Base-by-base conservation (phyloP, 1,140 invertebrate genomes). In the Hyphantria cunea region DNA sequence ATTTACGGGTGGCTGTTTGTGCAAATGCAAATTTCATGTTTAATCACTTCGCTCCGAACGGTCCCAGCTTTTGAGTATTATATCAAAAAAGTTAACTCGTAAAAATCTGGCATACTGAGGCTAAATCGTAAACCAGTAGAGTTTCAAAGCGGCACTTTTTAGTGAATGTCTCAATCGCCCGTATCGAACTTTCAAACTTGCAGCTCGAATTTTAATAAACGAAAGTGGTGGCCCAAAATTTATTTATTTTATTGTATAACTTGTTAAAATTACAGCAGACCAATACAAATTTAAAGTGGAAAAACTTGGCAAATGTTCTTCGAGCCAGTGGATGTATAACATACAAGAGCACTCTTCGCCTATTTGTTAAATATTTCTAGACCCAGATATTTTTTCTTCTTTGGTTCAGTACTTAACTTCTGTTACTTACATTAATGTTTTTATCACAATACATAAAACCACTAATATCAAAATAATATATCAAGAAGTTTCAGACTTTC, bases 31-130 rank as follows among this genome's bases (percentile, higher is more conserved):
- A 75, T 75, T 75, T 63, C 64, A 54, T 70, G 70, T 78, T 72
- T 72, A 78, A 78, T 74, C 75, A 75, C 68, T 72, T 68, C 58
- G 49, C 49, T 33, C 56, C 32, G 45, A 68, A 67, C 69, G 52
- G 60, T 63, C 59, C 45, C 66, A 50, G 54, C 17, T 59, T 63
- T 59, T 31, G 51, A 49, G 64, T 66, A 69, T 77, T 74, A 70
- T 73, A 72, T 68, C 72, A 67, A 66, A 75, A 76, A 81, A 84
- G 77, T 81, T 84, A 69, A 65, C 62, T 78, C 75, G 74, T 84
- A 84, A 83, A 80, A 80, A 76, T 80, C 62, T 70, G 68, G 51
- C 61, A 45, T 76, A 74, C 68, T 68, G 56, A 64, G 51, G 68
- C 68, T 70, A 68, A 76, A 76, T 74, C 75, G 65, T 76, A 72